Conservation (phyloP, 2,113 vertebrate genomes). For the Neogobius melanostomus region DNA sequence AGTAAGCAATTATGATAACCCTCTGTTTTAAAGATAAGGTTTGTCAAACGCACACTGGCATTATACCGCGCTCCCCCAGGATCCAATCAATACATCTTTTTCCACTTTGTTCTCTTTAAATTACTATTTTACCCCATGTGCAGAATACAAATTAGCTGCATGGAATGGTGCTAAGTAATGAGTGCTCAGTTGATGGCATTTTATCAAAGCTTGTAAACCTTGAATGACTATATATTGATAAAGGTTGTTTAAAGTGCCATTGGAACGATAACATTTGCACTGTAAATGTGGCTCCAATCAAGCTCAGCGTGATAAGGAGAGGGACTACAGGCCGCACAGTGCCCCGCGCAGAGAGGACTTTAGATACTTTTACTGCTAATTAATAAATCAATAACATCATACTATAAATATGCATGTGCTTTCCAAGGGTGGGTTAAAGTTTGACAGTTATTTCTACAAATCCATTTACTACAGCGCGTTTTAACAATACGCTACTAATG, state of each 20-base stretch:
- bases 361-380: constrained; percentile 7
- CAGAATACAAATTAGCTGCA: constrained; percentile 19
- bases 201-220: constrained; percentile 98
- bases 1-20: constrained; percentile 85
- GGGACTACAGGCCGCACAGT: constrained; percentile 36
- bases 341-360: constrained; percentile 45
- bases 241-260: constrained; percentile 97
- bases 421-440: background rate
- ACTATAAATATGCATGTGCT: background rate
- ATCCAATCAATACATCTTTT: constrained; percentile 59
- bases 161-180: constrained; percentile 68
- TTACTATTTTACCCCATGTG: constrained; percentile 27
- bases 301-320: constrained; percentile 62
- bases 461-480: no score
- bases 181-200: constrained; percentile 81
- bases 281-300: constrained; percentile 78
- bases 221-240: constrained; percentile 98
- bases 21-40: constrained; percentile 82
- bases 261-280: constrained; percentile 87
- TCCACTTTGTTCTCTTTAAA: constrained; percentile 14
- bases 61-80: constrained; percentile 45
- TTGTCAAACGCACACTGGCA: constrained; percentile 61
- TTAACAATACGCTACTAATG: no score
- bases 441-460: no score
- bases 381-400: background rate